Evolutionary conservation across 2,797 vertebrate genomes (phyloP), one percentile per base, ranked within the genome.

Genomic region (Pseudochaenichthys georgianus): DNA sequence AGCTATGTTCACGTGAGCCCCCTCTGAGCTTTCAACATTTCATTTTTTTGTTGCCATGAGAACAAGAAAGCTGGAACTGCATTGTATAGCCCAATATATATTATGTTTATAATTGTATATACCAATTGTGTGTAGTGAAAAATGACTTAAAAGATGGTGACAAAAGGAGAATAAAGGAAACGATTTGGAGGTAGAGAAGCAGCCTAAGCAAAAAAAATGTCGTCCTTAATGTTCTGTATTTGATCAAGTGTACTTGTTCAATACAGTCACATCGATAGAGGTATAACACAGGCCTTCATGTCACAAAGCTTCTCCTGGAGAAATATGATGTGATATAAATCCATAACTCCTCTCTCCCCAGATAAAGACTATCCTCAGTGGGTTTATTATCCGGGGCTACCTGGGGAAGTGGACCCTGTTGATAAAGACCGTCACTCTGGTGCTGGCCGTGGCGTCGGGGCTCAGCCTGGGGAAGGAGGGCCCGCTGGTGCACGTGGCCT

Each of bases 341-440:
- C 41, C 17, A 28, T 28, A 4, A 28, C 3, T 3, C 3, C 23
- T 31, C 31, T 19, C 38, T 1, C 50, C 81, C 1, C 91, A 99
- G 98, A 99, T 99, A 89, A 99, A 99, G 94, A 99, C 98, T 74
- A 99, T 99, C 93, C 93, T 99, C 92, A 99, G 98, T 48, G 98
- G 98, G 42, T 99, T 99, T 82, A 99, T 99, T 90, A 99, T 99
- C 93, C 95, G 98, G 80, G 98, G 98, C 46, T 99, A 99, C 86
- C 92, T 99, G 92, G 98, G 98, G 23, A 99, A 99, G 80, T 99
- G 98, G 98, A 99, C 98, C 58, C 95, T 99, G 87, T 93, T 99
- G 97, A 99, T 99, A 87, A 99, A 99, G 95, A 99, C 98, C 68
- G 91, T 99, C 88, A 99, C 98, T 0, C 95, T 99, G 94, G 98